Evolutionary conservation across 2,797 vertebrate species (phyloP).

Genomic region (Propithecus deckenii): DNA sequence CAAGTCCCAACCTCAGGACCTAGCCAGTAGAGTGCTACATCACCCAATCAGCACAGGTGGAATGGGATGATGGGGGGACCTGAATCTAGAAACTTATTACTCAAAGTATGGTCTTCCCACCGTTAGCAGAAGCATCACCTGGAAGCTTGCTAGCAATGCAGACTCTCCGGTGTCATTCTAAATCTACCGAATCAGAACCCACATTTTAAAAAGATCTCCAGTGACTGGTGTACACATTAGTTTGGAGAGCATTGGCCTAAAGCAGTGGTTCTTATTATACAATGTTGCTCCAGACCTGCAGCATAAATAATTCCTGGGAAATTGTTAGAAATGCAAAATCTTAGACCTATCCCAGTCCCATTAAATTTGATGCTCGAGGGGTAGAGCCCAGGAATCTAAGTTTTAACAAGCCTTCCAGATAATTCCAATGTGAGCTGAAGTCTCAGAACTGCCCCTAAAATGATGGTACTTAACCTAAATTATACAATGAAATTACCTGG

Average conservation of each 20-base stretch:
- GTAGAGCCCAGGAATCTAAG: not conserved
- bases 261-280: not conserved
- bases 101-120: not conserved
- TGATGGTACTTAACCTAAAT: not conserved
- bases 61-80: not conserved
- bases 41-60: not conserved
- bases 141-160: not conserved
- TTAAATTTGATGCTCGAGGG: not conserved
- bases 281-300: not conserved
- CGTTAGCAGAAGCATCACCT: not conserved
- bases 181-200: not conserved
- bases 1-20: not conserved
- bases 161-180: not conserved
- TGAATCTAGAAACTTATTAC: not conserved
- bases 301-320: not conserved
- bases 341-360: not conserved
- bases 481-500: not conserved
- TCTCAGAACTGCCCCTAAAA: not conserved
- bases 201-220: not conserved
- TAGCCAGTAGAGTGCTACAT: not conserved
- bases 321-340: not conserved
- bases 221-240: not conserved
- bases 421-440: not conserved
- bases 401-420: not conserved
- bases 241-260: not conserved